phyloP scores from a whole-genome alignment of 2,888 invertebrate species.

The Macrophya annulata region DNA sequence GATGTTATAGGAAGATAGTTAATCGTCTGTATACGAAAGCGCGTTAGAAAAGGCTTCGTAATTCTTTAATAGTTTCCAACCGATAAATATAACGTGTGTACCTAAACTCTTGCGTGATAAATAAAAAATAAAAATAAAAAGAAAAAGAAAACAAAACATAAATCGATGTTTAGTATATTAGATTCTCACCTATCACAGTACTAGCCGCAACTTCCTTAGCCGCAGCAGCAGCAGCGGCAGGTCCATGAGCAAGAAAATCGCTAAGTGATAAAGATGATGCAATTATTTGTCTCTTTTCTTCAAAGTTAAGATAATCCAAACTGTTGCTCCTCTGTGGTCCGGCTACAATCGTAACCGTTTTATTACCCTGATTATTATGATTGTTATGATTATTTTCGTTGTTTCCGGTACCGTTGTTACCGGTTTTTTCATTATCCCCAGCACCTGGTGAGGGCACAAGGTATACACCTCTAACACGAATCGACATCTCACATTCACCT shows the following conservation, averaged over 20 bases:
- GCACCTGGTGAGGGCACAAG: conserved; percentile 73
- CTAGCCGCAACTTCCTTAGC: conserved; percentile 80
- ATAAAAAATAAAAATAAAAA: neutral
- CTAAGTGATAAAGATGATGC: conserved; percentile 93
- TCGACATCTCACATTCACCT: conserved; percentile 71
- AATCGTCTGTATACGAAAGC: neutral
- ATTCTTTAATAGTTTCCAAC: conserved; percentile 18
- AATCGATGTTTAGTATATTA: neutral
- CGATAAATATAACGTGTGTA: neutral
- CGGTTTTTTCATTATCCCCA: conserved; percentile 63
- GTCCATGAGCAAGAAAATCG: conserved; percentile 90
- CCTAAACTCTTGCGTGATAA: no score
- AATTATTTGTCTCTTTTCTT: conserved; percentile 94
- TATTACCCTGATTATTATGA: conserved; percentile 59
- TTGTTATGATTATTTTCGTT: conserved; percentile 64
- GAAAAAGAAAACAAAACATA: neutral
- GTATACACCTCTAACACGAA: conserved; percentile 78
- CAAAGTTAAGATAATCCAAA: conserved; percentile 94
- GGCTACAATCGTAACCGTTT: conserved; percentile 84
- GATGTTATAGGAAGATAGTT: neutral
- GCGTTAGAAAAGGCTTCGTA: neutral
- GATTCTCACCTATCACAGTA: conserved; percentile 78
- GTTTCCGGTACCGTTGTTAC: conserved; percentile 57
- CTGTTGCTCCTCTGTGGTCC: conserved; percentile 89
- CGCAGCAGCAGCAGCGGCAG: conserved; percentile 80